Base-by-base conservation (phyloP, 2,797 vertebrate species). In the Myripristis jacobus region DNA sequence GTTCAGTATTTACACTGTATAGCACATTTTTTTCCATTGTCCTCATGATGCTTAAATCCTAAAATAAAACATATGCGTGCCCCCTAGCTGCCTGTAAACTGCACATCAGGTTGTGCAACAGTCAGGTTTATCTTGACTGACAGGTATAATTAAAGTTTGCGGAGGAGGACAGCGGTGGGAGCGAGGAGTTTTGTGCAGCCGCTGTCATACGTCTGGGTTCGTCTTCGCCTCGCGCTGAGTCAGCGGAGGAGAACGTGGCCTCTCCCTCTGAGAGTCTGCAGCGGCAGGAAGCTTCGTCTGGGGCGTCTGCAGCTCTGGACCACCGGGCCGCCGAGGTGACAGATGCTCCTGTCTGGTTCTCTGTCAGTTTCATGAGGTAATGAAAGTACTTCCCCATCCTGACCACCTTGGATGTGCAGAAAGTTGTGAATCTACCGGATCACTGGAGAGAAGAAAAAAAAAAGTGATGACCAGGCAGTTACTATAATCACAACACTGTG, bases 101-200 rank as follows among this genome's bases (percentile, higher is more conserved):
- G 79, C 77, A 82, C 80, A 60, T 75, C 81, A 85, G 1, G 66
- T 81, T 89, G 70, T 70, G 70, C 64, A 90, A 87, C 36, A 54
- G 55, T 15, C 16, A 51, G 46, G 31, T 69, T 66, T 22, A 56
- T 72, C 60, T 79, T 18, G 38, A 9, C 55, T 29, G 62, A 70
- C 55, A 51, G 63, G 2, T 70, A 79, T 78, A 66, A 84, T 83
- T 58, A 70, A 70, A 80, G 36, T 21, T 25, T 47, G 66, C 0
- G 52, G 54, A 70, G 72, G 69, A 81, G 60, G 41, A n/a, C n/a
- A n/a, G 25, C n/a, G 72, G 10, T 36, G 36, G 65, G 31, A 51
- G 19, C 27, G 68, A 66, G 19, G 54, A 58, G 43, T 62, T 19
- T 6, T 62, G 19, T 48, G 62, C 69, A 21, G 21, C 69, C 24